Evolutionary conservation across 2,797 vertebrate species (phyloP), one percentile per base, ranked within the genome.

Genomic region (Otolemur crassicaudatus): DNA sequence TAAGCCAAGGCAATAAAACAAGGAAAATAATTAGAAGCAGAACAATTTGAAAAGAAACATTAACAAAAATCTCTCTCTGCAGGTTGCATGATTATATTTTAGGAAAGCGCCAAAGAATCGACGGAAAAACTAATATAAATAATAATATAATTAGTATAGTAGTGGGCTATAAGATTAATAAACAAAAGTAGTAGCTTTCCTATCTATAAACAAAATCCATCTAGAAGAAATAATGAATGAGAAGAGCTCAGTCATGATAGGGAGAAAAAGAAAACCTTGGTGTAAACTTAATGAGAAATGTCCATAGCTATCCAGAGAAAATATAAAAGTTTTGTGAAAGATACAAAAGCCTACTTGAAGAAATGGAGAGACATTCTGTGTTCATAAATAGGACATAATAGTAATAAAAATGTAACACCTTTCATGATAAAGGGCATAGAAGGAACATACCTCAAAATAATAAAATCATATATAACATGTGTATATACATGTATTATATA

Each of bases 1-100:
- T 56, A 89, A 85, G 19, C 17, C 43, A 90, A 89, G 85, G 75
- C 58, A 80, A 60, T 46, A 43, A 93, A 90, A 93, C 37, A 60
- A 63, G 43, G 16, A 37, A 75, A 73, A 85, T 80, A 72, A 31
- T 31, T 34, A 84, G 43, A 79, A 89, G 43, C 63, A 80, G 37
- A 65, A 84, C 29, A 85, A 85, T 85, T 67, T 80, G 43, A 58
- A 72, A 92, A 84, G 43, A 93, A 79, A 46, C 10, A 34, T 56
- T 49, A 34, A 43, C 16, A 49, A 46, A 37, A 29, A 29, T 46
- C 29, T 37, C 40, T 88, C 8, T 60, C 56, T 67, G 20, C 23
- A 56, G 22, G 65, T 46, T 2, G 31, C 65, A 22, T 73, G 31
- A 72, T 49, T 29, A 27, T 58, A 27, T 27, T 73, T 40, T 73